phyloP scores from a whole-genome alignment of 2,888 invertebrate species.

The Noctua comes region DNA sequence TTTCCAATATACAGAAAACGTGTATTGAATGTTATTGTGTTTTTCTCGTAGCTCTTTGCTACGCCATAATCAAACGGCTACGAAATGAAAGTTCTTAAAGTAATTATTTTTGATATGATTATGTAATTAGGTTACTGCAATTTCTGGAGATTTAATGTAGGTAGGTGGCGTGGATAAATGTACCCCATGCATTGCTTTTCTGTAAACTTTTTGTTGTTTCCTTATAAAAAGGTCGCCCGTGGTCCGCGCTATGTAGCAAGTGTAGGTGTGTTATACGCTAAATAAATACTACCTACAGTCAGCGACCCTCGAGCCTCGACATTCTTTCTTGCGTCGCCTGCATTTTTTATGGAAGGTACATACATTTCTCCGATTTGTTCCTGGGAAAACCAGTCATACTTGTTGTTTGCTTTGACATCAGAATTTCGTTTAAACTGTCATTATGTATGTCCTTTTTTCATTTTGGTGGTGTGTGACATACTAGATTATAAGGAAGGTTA shows the following conservation, averaged over 20 bases:
- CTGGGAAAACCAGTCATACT: constrained; percentile 33
- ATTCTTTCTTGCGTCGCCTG: constrained; percentile 48
- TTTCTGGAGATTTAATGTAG: not conserved
- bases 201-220: constrained; percentile 9
- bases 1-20: not conserved
- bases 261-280: constrained; percentile 34
- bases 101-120: not conserved
- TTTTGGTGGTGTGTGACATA: not conserved
- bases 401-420: constrained; percentile 6
- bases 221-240: constrained; percentile 35
- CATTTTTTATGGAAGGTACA: constrained; percentile 43
- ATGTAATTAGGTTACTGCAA: not conserved
- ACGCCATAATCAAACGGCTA: constrained; percentile 4
- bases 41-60: constrained; percentile 39
- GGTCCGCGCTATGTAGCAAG: constrained; percentile 1
- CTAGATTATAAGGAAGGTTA: not conserved
- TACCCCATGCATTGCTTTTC: not conserved
- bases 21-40: not conserved
- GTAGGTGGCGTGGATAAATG: not conserved
- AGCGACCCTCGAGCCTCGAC: constrained; percentile 49
- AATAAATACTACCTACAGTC: constrained; percentile 50
- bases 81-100: constrained; percentile 1
- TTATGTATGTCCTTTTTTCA: no score
- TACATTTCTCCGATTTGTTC: constrained; percentile 42
- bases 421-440: not conserved